phyloP scores from a whole-genome alignment of 2,113 vertebrate genomes.

The Gymnarchus niloticus region DNA sequence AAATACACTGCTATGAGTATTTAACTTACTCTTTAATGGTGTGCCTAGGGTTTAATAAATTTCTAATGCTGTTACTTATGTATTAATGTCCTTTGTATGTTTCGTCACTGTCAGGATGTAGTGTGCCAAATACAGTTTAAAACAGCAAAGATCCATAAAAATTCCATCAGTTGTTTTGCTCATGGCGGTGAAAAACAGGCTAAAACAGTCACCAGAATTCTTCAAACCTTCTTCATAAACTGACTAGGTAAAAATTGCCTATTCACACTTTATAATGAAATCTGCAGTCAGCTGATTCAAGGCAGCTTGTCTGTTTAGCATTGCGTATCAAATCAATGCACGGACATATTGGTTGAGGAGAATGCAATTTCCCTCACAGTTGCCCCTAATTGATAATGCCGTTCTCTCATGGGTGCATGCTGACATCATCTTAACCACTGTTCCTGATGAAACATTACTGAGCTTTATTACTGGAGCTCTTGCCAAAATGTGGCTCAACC shows the following conservation, averaged over 20 bases:
- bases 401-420: neutral
- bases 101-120: neutral
- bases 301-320: neutral
- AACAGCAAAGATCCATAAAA: too few species aligned
- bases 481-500: too few species aligned
- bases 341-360: neutral
- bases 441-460: neutral
- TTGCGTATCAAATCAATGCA: neutral
- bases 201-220: neutral
- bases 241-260: neutral
- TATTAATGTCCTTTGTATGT: neutral
- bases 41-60: neutral
- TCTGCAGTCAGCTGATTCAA: neutral
- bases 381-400: slow-evolving; percentile 4
- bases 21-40: too few species aligned
- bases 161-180: neutral
- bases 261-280: neutral
- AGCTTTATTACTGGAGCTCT: neutral
- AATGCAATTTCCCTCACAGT: neutral
- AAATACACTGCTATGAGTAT: neutral
- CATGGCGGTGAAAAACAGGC: neutral
- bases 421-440: neutral
- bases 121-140: neutral
- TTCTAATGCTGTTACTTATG: neutral
- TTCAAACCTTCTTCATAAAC: neutral